phyloP scores from a whole-genome alignment of 2,888 invertebrate species.

The Hypselothyrea guttata region DNA sequence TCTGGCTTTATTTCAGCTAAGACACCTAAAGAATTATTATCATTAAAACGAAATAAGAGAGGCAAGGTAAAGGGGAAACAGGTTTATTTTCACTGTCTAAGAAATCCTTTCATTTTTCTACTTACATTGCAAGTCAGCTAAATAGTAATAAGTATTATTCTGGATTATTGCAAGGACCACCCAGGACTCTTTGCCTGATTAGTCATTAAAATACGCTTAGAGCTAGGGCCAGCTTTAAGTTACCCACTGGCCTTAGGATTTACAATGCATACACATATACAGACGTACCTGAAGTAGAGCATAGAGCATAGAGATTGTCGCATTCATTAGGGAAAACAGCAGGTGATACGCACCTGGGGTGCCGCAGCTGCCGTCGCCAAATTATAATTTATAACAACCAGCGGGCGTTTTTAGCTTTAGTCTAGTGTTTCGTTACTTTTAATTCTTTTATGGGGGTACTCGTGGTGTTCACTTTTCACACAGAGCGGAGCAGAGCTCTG shows the following conservation, averaged over 20 bases:
- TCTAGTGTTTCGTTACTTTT: constrained; percentile 60
- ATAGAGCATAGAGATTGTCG: constrained; percentile 41
- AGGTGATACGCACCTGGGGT: constrained; percentile 70
- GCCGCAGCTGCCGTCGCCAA: constrained; percentile 51
- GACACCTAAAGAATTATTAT: no score
- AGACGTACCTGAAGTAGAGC: no score
- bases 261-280: no score
- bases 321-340: constrained; percentile 74
- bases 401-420: constrained; percentile 46
- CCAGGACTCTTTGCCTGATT: constrained; percentile 40
- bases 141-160: constrained; percentile 10
- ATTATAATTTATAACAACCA: constrained; percentile 72
- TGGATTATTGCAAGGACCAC: constrained; percentile 29
- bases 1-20: constrained; percentile 12
- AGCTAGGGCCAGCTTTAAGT: not conserved
- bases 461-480: no score
- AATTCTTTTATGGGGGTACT: constrained; percentile 60
- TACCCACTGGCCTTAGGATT: constrained; percentile 13
- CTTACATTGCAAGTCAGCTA: not conserved
- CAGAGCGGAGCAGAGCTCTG: no score
- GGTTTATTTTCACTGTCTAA: not conserved
- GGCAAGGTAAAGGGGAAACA: not conserved
- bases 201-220: constrained; percentile 31
- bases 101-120: constrained; percentile 56
- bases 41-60: no score